Conservation (phyloP, 2,113 vertebrate genomes). For the Brachypodius melanocephalos region DNA sequence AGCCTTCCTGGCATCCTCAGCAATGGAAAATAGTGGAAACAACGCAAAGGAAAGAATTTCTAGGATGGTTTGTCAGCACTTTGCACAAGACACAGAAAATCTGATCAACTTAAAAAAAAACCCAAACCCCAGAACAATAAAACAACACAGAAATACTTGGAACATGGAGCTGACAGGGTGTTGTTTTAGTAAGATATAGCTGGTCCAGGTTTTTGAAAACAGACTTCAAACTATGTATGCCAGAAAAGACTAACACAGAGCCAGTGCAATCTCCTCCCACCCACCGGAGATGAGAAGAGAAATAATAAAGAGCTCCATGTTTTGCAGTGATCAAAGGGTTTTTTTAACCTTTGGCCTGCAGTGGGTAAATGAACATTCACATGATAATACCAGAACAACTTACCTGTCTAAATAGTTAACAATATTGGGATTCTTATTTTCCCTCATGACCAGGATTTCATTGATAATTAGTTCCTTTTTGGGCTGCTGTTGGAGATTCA, state of each 20-base stretch:
- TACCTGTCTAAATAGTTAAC: slow-evolving; percentile 99
- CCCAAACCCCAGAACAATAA: not conserved
- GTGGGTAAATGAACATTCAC: not conserved
- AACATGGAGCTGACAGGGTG: not conserved
- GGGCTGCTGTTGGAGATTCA: slow-evolving; percentile 98
- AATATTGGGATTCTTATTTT: slow-evolving; percentile 99
- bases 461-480: slow-evolving; percentile 99
- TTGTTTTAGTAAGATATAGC: not conserved
- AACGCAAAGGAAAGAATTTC: not conserved
- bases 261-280: not conserved
- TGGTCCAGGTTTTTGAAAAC: not conserved
- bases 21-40: not conserved
- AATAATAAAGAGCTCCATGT: not conserved
- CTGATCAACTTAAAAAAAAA: not conserved
- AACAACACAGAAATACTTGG: not conserved
- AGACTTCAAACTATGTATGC: not conserved
- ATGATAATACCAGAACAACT: not conserved
- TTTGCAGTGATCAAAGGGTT: not conserved
- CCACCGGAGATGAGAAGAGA: not conserved
- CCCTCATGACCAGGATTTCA: slow-evolving; percentile 99
- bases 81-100: not conserved
- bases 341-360: not conserved
- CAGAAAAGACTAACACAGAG: not conserved
- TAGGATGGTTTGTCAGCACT: not conserved
- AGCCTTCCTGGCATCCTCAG: not conserved